Evolutionary conservation across 1,140 invertebrate species (phyloP).

Genomic region (Cotesia typhae): DNA sequence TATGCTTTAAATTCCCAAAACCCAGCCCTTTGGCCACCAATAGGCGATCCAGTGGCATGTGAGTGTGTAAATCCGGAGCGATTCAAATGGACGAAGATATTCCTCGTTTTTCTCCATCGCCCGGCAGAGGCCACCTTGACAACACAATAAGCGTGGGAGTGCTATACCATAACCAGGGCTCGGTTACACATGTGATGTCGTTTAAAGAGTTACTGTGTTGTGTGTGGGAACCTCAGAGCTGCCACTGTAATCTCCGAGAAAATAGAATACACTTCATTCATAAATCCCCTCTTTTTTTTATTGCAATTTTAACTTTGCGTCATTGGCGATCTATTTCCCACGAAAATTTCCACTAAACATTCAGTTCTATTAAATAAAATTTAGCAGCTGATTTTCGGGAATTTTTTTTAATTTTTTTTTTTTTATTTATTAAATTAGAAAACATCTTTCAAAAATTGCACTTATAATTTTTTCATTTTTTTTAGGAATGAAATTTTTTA

Average conservation of each 20-base stretch:
- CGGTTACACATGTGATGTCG: slow-evolving; percentile 46
- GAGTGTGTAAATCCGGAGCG: slow-evolving; percentile 15
- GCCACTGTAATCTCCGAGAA: slow-evolving; percentile 32
- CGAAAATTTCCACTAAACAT: no score
- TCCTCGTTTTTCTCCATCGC: slow-evolving; percentile 26
- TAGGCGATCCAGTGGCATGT: slow-evolving; percentile 42
- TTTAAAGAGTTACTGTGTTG: slow-evolving; percentile 53
- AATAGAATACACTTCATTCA: slow-evolving; percentile 31
- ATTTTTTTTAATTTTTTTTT: no score
- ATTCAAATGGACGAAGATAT: slow-evolving; percentile 21
- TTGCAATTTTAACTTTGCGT: slow-evolving; percentile 3
- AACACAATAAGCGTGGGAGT: slow-evolving; percentile 61
- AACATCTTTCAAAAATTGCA: no score
- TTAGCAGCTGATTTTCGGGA: no score
- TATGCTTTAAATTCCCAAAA: slow-evolving; percentile 47
- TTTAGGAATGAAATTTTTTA: no score
- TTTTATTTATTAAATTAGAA: no score
- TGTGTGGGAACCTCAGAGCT: slow-evolving; percentile 32
- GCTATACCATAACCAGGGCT: slow-evolving; percentile 48
- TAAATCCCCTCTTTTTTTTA: background rate
- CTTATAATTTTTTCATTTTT: no score
- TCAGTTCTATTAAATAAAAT: no score
- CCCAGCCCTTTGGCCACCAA: slow-evolving; percentile 56
- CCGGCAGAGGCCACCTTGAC: slow-evolving; percentile 49
- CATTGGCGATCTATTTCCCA: background rate